These are phyloP conservation scores for Prochilodus magdalenae DNA, from an alignment of 2,113 vertebrate species.

Conservation along the genomic window DNA sequence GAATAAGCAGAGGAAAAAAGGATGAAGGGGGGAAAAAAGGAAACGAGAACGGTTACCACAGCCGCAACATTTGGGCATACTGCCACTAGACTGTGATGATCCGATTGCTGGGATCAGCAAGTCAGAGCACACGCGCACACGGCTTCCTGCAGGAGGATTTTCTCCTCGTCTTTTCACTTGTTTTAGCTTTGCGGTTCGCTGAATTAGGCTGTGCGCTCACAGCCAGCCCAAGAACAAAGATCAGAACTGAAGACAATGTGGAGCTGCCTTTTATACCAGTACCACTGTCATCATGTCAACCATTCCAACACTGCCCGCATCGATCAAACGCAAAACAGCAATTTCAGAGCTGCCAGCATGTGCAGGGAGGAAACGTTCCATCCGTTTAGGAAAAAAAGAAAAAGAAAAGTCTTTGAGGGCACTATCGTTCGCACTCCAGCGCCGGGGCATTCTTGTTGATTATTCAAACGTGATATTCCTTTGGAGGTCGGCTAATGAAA, in stretches of 20 bases:
- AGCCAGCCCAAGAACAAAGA: background rate
- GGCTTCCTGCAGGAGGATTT: conserved; percentile 23
- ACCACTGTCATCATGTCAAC: conserved; percentile 9
- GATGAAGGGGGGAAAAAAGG: conserved; percentile 40
- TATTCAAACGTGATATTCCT: conserved; percentile 62
- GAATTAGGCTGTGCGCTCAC: background rate
- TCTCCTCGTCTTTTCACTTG: conserved; percentile 7
- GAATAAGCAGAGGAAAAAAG: conserved; percentile 60
- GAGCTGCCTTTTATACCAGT: conserved; percentile 5
- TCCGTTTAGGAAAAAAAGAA: background rate
- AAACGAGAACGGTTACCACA: conserved; percentile 60
- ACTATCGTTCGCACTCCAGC: conserved; percentile 12
- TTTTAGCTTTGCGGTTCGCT: conserved; percentile 9
- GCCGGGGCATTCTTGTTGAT: conserved; percentile 43
- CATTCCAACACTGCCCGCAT: background rate
- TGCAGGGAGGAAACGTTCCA: background rate
- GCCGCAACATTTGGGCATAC: conserved; percentile 48
- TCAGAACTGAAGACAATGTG: background rate
- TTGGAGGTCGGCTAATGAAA: conserved; percentile 71
- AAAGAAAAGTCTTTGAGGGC: conserved; percentile 27
- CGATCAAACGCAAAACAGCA: conserved; percentile 21
- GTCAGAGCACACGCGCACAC: conserved; percentile 19
- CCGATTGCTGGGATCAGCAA: conserved; percentile 55
- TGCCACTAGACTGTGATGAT: conserved; percentile 56
- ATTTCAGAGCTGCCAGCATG: background rate